Conservation (phyloP, 2,888 invertebrate species). For the Clivina fossor region DNA sequence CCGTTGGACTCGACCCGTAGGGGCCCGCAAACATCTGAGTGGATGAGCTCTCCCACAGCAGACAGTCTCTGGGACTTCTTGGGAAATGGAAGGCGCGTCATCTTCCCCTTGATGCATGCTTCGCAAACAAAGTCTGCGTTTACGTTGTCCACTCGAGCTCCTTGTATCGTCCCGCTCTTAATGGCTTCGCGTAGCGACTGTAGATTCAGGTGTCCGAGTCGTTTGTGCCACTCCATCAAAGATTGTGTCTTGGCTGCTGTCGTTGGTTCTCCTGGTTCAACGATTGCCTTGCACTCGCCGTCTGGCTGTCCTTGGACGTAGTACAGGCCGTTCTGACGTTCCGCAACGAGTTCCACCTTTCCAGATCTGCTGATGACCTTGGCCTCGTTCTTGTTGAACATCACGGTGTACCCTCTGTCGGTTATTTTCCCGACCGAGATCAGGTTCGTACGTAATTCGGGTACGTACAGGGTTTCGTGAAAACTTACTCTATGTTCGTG, state of each 20-base stretch:
- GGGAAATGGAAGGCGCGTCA: constrained; percentile 27
- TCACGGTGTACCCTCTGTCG: constrained; percentile 14
- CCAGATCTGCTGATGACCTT: constrained; percentile 2
- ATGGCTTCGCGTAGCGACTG: constrained; percentile 3
- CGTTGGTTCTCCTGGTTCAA: not conserved
- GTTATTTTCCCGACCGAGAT: constrained; percentile 6
- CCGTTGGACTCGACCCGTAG: constrained; percentile 31
- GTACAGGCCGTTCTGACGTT: not conserved
- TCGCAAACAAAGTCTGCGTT: constrained; percentile 23
- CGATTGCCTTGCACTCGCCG: constrained; percentile 1
- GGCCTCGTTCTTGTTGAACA: constrained; percentile 25
- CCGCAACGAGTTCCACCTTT: constrained; percentile 1
- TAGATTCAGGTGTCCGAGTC: constrained; percentile 11
- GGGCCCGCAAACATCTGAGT: constrained; percentile 34
- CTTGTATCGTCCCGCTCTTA: not conserved
- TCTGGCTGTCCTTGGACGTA: not conserved
- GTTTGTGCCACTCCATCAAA: not conserved
- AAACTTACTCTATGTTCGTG: constrained; percentile 1
- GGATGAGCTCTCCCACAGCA: constrained; percentile 25
- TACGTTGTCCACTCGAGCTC: constrained; percentile 24
- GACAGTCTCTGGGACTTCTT: constrained; percentile 19
- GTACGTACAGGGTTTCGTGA: constrained; percentile 19
- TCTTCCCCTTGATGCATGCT: constrained; percentile 31
- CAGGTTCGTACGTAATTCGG: constrained; percentile 7
- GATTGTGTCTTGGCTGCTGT: not conserved